A percentile compares a stretch with the other conserved stretches of the same genome.
These are phyloP conservation scores for Staurois parvus DNA, from an alignment of 2,797 vertebrate genomes.

Conservation along the genomic window DNA sequence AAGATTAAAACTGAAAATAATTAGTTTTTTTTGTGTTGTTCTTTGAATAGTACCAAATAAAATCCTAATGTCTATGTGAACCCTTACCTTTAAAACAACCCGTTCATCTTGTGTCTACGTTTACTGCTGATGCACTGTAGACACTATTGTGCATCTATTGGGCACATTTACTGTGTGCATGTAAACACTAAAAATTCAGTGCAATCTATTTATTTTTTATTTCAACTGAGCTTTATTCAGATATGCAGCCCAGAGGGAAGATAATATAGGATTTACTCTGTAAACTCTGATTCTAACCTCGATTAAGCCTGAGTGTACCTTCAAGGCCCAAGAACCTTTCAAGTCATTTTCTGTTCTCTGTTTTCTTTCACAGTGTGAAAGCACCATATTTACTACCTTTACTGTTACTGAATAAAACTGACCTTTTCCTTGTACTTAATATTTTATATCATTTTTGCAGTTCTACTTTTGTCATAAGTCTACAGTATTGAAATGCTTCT, in stretches of 20 bases:
- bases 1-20: too few species aligned
- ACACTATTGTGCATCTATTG: not conserved
- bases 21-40: too few species aligned
- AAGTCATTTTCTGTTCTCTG: conserved; percentile 51
- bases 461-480: conserved; percentile 33
- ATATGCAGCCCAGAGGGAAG: conserved; percentile 29
- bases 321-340: conserved; percentile 50
- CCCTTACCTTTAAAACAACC: too few species aligned
- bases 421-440: conserved; percentile 53
- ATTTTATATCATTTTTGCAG: conserved; percentile 50
- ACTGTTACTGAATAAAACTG: conserved; percentile 47
- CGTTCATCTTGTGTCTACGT: not conserved
- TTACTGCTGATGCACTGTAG: not conserved
- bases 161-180: conserved; percentile 18
- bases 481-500: conserved; percentile 4
- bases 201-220: conserved; percentile 42
- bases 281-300: conserved; percentile 56
- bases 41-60: too few species aligned
- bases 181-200: conserved; percentile 2
- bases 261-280: conserved; percentile 51
- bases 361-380: conserved; percentile 43
- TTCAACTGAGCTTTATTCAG: conserved; percentile 23
- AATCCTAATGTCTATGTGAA: too few species aligned
- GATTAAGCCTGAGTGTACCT: conserved; percentile 38
- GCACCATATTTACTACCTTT: conserved; percentile 48